Conservation (phyloP, 2,797 vertebrate genomes). For the Notamacropus eugenii region DNA sequence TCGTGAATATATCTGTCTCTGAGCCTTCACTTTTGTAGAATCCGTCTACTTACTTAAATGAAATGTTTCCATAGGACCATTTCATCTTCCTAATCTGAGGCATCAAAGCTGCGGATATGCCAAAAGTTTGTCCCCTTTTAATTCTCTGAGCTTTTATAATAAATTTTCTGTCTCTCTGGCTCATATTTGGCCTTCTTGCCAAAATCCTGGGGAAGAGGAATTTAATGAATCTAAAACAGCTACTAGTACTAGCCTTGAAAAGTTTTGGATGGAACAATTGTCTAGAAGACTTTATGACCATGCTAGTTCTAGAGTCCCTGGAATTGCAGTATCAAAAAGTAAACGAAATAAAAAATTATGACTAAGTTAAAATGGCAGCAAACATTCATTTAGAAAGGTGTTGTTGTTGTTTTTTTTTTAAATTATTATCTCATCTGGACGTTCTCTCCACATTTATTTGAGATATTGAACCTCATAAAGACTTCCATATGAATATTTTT, state of each 20-base stretch:
- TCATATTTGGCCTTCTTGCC: neutral
- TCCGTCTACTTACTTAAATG: neutral
- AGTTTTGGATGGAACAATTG: neutral
- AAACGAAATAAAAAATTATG: neutral
- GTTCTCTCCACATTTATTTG: neutral
- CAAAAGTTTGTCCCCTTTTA: neutral
- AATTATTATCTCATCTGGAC: neutral
- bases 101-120: neutral
- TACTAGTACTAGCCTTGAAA: neutral
- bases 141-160: neutral
- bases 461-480: neutral
- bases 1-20: neutral
- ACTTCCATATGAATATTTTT: neutral
- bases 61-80: neutral
- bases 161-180: neutral
- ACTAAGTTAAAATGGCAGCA: neutral
- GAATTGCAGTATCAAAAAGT: neutral
- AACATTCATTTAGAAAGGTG: neutral
- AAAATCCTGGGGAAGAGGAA: neutral
- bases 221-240: neutral
- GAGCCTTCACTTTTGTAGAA: neutral
- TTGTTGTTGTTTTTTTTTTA: neutral
- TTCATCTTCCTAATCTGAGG: neutral
- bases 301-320: neutral
- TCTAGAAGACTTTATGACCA: neutral